Percentiles rank a stretch among this genome's conserved stretches.
phyloP scores from a whole-genome alignment of 2,797 vertebrate species.

The Eulemur albifrons region DNA sequence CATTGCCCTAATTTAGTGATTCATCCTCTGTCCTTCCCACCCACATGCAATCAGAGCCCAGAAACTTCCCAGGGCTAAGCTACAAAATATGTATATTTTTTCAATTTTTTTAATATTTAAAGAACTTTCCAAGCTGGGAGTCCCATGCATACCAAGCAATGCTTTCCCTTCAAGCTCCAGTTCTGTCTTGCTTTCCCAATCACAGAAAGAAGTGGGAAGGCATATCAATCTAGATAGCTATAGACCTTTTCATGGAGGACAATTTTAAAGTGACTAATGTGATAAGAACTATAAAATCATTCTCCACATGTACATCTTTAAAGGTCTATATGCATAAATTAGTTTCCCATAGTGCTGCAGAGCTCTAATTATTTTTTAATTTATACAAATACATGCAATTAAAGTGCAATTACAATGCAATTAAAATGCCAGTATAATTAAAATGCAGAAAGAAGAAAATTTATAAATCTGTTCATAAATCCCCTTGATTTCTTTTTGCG shows the following conservation, averaged over 20 bases:
- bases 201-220: not conserved
- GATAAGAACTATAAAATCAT: slow-evolving; percentile 62
- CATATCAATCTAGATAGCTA: not conserved
- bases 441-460: slow-evolving; percentile 82
- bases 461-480: slow-evolving; percentile 81
- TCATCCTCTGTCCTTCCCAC: slow-evolving; percentile 54
- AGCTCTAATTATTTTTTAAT: slow-evolving; percentile 80
- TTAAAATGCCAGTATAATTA: slow-evolving; percentile 86
- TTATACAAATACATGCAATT: slow-evolving; percentile 84
- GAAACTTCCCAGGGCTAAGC: slow-evolving; percentile 47
- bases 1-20: slow-evolving; percentile 50
- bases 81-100: not conserved
- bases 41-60: slow-evolving; percentile 45
- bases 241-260: not conserved
- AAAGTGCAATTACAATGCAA: slow-evolving; percentile 81
- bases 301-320: slow-evolving; percentile 56
- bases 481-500: slow-evolving; percentile 69
- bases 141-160: not conserved
- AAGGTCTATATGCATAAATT: slow-evolving; percentile 74
- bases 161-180: not conserved
- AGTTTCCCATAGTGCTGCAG: slow-evolving; percentile 63
- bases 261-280: slow-evolving; percentile 46
- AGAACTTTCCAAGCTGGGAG: not conserved
- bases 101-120: slow-evolving; percentile 1
- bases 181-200: not conserved